Conservation (phyloP, 2,113 vertebrate genomes). For the Nannobrachium achirus region DNA sequence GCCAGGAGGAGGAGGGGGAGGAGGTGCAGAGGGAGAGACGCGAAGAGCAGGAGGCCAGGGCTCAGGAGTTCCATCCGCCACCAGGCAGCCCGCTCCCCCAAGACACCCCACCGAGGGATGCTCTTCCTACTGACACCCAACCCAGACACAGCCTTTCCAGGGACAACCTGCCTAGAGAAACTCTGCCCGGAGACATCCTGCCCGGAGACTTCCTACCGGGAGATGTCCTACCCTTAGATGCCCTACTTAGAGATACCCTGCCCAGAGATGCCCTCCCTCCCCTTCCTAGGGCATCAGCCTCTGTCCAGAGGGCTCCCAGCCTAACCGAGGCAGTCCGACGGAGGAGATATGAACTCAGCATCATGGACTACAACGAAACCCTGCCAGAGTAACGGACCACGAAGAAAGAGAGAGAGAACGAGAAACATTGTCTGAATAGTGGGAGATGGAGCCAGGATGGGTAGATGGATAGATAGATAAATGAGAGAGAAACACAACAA, state of each 20-base stretch:
- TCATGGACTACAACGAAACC: conserved; percentile 97
- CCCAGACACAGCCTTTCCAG: too few species aligned
- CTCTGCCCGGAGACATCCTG: too few species aligned
- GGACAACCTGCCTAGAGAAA: too few species aligned
- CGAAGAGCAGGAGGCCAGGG: conserved; percentile 45
- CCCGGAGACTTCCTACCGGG: too few species aligned
- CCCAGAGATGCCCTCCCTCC: too few species aligned
- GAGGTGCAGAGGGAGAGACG: conserved; percentile 69
- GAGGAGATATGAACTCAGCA: conserved; percentile 82
- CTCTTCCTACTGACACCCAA: too few species aligned
- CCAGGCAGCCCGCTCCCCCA: conserved; percentile 28
- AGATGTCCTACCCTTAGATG: too few species aligned
- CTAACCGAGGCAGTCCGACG: conserved; percentile 49
- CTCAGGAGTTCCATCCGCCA: background rate
- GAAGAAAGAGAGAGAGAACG: conserved; percentile 3
- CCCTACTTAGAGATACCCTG: too few species aligned
- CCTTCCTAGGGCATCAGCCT: too few species aligned
- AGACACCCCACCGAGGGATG: background rate
- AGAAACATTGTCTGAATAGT: conserved; percentile 79
- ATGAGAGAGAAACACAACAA: background rate
- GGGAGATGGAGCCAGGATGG: conserved; percentile 18
- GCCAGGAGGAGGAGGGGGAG: conserved; percentile 85
- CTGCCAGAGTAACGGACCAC: conserved; percentile 78
- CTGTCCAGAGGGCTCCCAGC: conserved; percentile 51
- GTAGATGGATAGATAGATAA: too few species aligned